A percentile compares a stretch with the other conserved stretches of the same genome.
phyloP scores from a whole-genome alignment of 2,113 vertebrate genomes.

The Tupaia chinensis region DNA sequence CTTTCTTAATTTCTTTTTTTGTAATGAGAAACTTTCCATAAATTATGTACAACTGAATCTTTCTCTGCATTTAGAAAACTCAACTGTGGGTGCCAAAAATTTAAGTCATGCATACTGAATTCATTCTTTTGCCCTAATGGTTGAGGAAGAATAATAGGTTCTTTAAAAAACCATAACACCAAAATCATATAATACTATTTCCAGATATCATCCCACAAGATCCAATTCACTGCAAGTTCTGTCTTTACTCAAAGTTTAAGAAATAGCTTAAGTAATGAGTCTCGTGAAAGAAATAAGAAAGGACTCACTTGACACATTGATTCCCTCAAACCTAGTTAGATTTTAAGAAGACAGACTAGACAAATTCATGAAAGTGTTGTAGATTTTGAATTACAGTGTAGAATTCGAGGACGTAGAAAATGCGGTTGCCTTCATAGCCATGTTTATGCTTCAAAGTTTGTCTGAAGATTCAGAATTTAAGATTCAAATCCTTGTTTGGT shows the following conservation, averaged over 20 bases:
- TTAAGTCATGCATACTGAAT: background rate
- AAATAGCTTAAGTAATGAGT: conserved; percentile 13
- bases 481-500: background rate
- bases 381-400: background rate
- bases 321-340: background rate
- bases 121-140: background rate
- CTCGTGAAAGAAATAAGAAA: background rate
- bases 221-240: background rate
- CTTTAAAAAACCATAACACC: background rate
- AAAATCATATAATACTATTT: background rate
- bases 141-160: background rate
- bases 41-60: background rate
- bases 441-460: background rate
- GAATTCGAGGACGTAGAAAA: background rate
- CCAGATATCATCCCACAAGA: background rate
- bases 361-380: background rate
- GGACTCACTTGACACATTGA: background rate
- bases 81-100: background rate
- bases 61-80: background rate
- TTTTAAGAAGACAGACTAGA: background rate
- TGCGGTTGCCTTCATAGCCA: background rate
- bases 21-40: background rate
- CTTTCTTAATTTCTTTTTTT: background rate
- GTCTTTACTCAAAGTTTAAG: background rate
- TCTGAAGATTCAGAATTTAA: background rate